Percentiles rank a stretch among this genome's conserved stretches.
Evolutionary conservation across 2,888 invertebrate species (phyloP).

Genomic region (Ectemnius cavifrons): DNA sequence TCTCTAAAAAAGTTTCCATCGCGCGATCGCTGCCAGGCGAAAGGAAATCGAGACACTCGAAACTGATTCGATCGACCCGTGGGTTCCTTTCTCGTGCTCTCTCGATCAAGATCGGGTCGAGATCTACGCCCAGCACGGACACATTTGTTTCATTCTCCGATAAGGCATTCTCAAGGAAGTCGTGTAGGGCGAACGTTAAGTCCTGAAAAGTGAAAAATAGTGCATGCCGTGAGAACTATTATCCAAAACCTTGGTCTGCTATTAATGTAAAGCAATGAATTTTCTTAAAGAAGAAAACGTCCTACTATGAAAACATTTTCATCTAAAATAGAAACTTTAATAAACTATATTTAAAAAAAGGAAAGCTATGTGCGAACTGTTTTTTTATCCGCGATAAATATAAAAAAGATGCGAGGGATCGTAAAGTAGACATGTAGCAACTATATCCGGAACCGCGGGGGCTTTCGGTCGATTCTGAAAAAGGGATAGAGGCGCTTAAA

Average conservation of each 20-base stretch:
- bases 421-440: background rate
- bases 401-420: slow-evolving; percentile 9
- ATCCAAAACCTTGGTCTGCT: no score
- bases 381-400: no score
- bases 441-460: slow-evolving; percentile 29
- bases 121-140: slow-evolving; percentile 85
- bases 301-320: no score
- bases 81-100: slow-evolving; percentile 82
- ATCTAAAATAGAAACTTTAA: no score
- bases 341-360: no score
- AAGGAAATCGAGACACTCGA: slow-evolving; percentile 83
- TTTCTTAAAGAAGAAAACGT: no score
- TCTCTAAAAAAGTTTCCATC: slow-evolving; percentile 79
- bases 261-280: no score
- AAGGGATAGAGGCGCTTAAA: slow-evolving; percentile 56
- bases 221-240: background rate
- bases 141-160: slow-evolving; percentile 73
- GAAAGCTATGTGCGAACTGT: no score
- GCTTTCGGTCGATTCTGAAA: slow-evolving; percentile 25
- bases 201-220: slow-evolving; percentile 78
- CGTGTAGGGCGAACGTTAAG: slow-evolving; percentile 82
- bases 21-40: slow-evolving; percentile 68
- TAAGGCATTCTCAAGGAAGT: slow-evolving; percentile 79
- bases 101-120: slow-evolving; percentile 85
- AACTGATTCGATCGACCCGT: slow-evolving; percentile 77